Evolutionary conservation across 2,888 invertebrate species (phyloP).

Genomic region (Cephus spinipes): DNA sequence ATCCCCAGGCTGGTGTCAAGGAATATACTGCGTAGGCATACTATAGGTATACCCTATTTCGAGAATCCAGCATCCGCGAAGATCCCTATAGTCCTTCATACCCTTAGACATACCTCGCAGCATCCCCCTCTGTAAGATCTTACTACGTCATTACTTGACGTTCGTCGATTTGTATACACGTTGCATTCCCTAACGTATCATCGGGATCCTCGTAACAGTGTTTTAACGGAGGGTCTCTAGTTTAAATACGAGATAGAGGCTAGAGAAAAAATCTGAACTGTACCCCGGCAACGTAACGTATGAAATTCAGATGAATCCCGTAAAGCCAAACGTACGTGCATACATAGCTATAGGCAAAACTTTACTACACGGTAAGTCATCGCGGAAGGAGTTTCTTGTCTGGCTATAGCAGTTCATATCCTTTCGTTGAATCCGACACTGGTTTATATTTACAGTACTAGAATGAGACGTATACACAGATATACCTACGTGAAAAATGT

Average conservation of each 20-base stretch:
- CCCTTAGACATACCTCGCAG: neutral
- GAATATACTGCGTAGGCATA: conserved; percentile 34
- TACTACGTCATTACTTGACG: neutral
- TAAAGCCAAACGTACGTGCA: neutral
- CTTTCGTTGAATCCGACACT: neutral
- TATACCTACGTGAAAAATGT: neutral
- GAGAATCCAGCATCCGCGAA: neutral
- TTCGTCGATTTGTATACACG: neutral
- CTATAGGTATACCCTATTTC: neutral
- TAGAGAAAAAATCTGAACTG: neutral
- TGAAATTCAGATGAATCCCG: neutral
- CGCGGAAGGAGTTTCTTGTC: neutral
- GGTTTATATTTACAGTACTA: neutral
- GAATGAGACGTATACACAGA: neutral
- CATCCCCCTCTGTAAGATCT: neutral
- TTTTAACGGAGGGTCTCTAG: neutral
- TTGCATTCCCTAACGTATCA: neutral
- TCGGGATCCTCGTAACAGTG: neutral
- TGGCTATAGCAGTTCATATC: neutral
- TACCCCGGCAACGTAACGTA: neutral
- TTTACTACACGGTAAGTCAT: neutral
- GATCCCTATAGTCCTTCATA: neutral
- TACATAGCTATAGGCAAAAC: neutral
- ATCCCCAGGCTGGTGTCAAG: conserved; percentile 60
- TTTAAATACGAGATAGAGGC: neutral